Evolutionary conservation across 2,888 invertebrate species (phyloP).

Genomic region (Mesopsocus fuscifrons): DNA sequence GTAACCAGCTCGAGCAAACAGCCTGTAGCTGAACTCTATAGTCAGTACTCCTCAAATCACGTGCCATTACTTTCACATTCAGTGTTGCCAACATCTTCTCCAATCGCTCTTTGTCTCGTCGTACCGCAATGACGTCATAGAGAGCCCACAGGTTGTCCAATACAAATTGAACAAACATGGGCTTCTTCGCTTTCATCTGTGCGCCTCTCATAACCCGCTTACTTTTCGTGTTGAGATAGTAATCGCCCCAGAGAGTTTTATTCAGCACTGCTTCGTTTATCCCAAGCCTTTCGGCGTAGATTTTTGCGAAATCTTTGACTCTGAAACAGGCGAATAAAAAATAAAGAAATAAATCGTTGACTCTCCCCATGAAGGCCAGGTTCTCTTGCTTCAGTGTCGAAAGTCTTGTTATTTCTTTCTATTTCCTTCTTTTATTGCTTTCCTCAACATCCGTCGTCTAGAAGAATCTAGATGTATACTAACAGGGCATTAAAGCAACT

Average conservation of each 20-base stretch:
- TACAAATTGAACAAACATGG: constrained; percentile 80
- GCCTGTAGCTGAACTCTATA: constrained; percentile 57
- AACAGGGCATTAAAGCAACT: too few species aligned
- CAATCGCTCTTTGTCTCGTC: constrained; percentile 53
- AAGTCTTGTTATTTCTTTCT: too few species aligned
- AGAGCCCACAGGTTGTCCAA: constrained; percentile 81
- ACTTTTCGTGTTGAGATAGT: constrained; percentile 64
- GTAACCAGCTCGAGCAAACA: constrained; percentile 76
- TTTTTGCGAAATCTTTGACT: constrained; percentile 58
- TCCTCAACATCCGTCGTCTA: too few species aligned
- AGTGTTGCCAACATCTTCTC: constrained; percentile 52
- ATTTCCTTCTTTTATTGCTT: too few species aligned
- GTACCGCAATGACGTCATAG: constrained; percentile 61
- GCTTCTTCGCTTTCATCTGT: constrained; percentile 78
- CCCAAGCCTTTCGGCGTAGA: constrained; percentile 55
- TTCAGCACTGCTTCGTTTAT: constrained; percentile 50
- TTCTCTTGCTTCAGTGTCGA: background rate
- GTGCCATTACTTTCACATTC: constrained; percentile 48
- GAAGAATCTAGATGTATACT: too few species aligned
- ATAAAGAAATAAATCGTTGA: constrained; percentile 9
- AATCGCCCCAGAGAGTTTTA: constrained; percentile 88
- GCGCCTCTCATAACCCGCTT: constrained; percentile 75
- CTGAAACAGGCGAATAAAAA: constrained; percentile 28
- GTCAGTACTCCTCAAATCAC: constrained; percentile 66
- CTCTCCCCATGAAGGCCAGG: background rate